These are phyloP conservation scores for Cataglyphis hispanica DNA, from an alignment of 1,140 invertebrate genomes.

Conservation along the genomic window DNA sequence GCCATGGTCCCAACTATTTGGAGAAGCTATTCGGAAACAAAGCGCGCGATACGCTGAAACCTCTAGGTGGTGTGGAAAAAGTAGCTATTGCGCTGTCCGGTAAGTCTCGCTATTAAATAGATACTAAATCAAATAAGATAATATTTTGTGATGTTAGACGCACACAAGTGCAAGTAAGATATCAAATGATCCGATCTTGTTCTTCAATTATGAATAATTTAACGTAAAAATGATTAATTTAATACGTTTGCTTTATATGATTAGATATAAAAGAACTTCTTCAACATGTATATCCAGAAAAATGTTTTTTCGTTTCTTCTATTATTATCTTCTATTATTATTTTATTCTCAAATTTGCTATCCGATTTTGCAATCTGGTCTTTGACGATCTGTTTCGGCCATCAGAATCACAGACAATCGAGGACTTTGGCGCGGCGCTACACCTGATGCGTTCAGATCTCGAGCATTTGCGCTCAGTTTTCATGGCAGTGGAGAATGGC, in stretches of 20 bases:
- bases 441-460: constrained; percentile 95
- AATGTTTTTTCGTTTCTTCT: neutral
- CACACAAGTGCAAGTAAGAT: neutral
- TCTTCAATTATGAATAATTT: neutral
- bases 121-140: neutral
- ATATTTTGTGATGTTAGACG: neutral
- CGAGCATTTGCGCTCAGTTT: constrained; percentile 96
- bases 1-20: constrained; percentile 98
- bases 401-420: constrained; percentile 98
- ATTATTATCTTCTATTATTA: neutral
- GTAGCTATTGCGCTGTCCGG: constrained; percentile 98
- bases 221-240: no score
- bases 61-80: constrained; percentile 96
- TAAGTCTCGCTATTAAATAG: constrained; percentile 83
- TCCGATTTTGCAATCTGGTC: neutral
- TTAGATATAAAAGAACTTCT: no score
- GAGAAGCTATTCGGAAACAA: constrained; percentile 98
- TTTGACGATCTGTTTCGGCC: constrained; percentile 32
- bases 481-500: constrained; percentile 98
- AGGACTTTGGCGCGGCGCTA: constrained; percentile 95
- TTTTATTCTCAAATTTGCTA: neutral
- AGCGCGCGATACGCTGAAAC: constrained; percentile 95
- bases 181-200: neutral
- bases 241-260: no score
- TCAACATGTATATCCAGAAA: neutral